These are phyloP conservation scores for Eurypyga helias DNA, from an alignment of 2,113 vertebrate species.

Conservation along the genomic window DNA sequence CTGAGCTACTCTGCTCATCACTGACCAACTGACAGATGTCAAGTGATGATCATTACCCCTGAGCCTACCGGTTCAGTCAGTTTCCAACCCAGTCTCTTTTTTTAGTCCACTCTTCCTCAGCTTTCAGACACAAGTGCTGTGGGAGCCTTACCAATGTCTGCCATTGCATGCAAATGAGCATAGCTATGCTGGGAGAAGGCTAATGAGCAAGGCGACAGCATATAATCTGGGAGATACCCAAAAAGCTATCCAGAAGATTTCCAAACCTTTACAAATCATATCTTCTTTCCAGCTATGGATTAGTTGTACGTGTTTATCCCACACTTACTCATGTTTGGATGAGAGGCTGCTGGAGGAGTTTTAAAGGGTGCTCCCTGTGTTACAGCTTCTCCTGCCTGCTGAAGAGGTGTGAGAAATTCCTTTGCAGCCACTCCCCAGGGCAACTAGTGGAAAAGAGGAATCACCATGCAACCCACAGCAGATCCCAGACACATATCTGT, in stretches of 20 bases:
- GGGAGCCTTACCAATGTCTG: neutral
- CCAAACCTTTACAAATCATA: neutral
- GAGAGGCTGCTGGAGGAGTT: neutral
- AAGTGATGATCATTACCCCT: neutral
- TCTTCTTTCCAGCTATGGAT: neutral
- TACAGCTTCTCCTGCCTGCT: neutral
- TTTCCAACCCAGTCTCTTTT: neutral
- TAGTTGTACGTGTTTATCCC: neutral
- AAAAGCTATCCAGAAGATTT: neutral
- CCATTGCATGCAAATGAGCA: neutral
- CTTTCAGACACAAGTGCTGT: neutral
- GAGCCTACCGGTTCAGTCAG: neutral
- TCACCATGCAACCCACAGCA: neutral
- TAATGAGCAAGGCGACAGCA: neutral
- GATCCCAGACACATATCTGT: neutral
- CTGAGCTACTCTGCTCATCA: neutral
- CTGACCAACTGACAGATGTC: neutral
- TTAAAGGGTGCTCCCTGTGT: neutral
- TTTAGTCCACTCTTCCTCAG: neutral
- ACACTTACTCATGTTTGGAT: neutral
- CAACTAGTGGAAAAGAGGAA: neutral
- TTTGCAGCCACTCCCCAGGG: neutral
- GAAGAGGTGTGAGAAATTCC: neutral
- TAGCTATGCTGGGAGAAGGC: neutral
- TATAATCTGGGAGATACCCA: neutral